A percentile compares a stretch with the other conserved stretches of the same genome.
phyloP scores from a whole-genome alignment of 2,797 vertebrate species.

The Chelon auratus region DNA sequence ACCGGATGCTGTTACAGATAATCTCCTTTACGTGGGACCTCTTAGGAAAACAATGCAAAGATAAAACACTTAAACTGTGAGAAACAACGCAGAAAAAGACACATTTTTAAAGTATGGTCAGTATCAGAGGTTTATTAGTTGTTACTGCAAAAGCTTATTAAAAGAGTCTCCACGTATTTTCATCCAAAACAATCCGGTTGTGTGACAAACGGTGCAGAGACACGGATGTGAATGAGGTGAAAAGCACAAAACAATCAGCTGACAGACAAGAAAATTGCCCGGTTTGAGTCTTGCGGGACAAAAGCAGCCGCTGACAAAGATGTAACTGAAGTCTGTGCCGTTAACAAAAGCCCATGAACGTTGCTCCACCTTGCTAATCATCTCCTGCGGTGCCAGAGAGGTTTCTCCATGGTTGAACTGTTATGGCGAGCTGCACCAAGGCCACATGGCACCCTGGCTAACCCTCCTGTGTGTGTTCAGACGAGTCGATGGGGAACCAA shows the following conservation, averaged over 20 bases:
- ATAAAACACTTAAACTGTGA: conserved; percentile 10
- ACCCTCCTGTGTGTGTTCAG: conserved; percentile 36
- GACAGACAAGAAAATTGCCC: conserved; percentile 81
- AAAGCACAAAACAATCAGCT: conserved; percentile 61
- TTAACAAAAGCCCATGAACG: conserved; percentile 70
- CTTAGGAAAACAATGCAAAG: conserved; percentile 15
- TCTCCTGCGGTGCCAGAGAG: conserved; percentile 46
- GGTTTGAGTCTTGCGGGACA: conserved; percentile 74
- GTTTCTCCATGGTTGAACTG: conserved; percentile 59
- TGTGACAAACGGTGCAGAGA: conserved; percentile 19
- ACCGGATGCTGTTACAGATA: conserved; percentile 49
- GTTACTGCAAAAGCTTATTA: background rate
- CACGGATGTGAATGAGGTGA: conserved; percentile 34
- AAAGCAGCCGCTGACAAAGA: conserved; percentile 73
- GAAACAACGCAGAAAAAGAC: background rate
- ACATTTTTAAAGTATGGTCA: background rate
- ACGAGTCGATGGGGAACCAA: conserved; percentile 11
- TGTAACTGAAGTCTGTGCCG: conserved; percentile 75
- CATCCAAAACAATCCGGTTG: background rate
- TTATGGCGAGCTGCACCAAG: conserved; percentile 42
- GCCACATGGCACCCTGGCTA: conserved; percentile 61
- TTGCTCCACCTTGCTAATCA: conserved; percentile 54
- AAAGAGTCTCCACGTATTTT: background rate
- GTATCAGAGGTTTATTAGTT: background rate
- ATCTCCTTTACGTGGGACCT: conserved; percentile 30